A percentile compares a stretch with the other conserved stretches of the same genome.
Conservation (phyloP, 2,888 invertebrate genomes). For the Drepana falcataria region DNA sequence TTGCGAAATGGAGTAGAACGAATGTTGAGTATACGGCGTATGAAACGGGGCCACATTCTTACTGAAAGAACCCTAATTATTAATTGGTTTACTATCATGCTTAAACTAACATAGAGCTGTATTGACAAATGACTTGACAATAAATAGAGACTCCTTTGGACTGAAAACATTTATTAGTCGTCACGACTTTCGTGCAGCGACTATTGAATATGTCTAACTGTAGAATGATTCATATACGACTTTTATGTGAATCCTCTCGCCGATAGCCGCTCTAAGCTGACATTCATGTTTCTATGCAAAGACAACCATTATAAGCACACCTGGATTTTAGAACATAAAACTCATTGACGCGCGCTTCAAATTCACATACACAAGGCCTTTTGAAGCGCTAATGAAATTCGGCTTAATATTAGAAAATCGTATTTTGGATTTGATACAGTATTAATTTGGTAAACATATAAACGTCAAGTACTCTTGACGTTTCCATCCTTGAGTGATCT, state of each 20-base stretch:
- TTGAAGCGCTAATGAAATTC: too few relatives aligned
- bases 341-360: neutral
- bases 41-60: neutral
- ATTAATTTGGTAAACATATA: too few relatives aligned
- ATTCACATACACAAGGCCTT: too few relatives aligned
- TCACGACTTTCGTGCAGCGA: conserved; percentile 57
- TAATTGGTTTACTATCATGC: neutral
- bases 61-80: neutral
- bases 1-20: conserved; percentile 37
- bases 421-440: too few relatives aligned
- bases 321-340: neutral
- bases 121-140: neutral
- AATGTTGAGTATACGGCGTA: conserved; percentile 16
- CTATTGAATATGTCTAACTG: conserved; percentile 16
- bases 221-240: conserved; percentile 7
- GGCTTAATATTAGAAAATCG: too few relatives aligned
- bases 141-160: conserved; percentile 7
- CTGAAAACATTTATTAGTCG: conserved; percentile 45
- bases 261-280: neutral
- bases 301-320: neutral
- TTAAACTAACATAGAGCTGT: neutral
- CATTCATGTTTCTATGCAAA: neutral
- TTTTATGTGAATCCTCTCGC: neutral
- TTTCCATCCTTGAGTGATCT: too few relatives aligned
- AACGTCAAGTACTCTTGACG: too few relatives aligned